Conservation (phyloP, 2,888 invertebrate genomes). For the Hemicrepidius hirtus region DNA sequence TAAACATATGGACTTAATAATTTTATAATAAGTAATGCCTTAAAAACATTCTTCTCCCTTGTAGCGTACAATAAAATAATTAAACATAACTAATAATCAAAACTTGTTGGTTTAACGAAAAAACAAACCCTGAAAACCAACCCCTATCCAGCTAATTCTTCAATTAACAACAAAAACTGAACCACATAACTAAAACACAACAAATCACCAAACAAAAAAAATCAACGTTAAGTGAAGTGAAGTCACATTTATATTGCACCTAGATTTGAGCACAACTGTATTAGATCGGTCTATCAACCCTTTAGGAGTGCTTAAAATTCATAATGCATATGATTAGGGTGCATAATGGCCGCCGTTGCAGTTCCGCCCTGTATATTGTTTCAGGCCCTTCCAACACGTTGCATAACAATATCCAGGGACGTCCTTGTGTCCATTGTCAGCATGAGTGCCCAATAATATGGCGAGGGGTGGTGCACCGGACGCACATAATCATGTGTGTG, state of each 20-base stretch:
- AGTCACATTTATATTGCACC: slow-evolving; percentile 46
- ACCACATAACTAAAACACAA: slow-evolving; percentile 34
- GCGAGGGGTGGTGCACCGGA: slow-evolving; percentile 66
- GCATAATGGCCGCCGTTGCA: slow-evolving; percentile 60
- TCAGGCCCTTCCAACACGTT: slow-evolving; percentile 61
- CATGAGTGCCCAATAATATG: slow-evolving; percentile 62
- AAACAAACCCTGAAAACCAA: too few relatives aligned
- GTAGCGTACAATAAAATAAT: too few relatives aligned
- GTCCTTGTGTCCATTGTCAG: slow-evolving; percentile 63
- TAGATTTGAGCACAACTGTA: slow-evolving; percentile 56
- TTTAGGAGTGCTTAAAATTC: slow-evolving; percentile 50
- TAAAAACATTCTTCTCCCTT: too few relatives aligned
- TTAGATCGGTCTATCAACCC: slow-evolving; percentile 56
- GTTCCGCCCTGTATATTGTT: slow-evolving; percentile 66
- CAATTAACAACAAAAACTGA: slow-evolving; percentile 32
- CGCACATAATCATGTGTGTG: slow-evolving; percentile 65
- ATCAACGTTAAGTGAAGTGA: slow-evolving; percentile 27
- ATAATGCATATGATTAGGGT: slow-evolving; percentile 50
- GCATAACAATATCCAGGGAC: slow-evolving; percentile 58
- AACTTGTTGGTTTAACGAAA: too few relatives aligned
- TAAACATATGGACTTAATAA: too few relatives aligned
- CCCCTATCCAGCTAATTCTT: not conserved
- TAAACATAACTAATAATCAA: too few relatives aligned
- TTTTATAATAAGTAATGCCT: too few relatives aligned
- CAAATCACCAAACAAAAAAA: slow-evolving; percentile 29